Base-by-base conservation (phyloP, 1,140 invertebrate species). In the Anthonomus grandis region DNA sequence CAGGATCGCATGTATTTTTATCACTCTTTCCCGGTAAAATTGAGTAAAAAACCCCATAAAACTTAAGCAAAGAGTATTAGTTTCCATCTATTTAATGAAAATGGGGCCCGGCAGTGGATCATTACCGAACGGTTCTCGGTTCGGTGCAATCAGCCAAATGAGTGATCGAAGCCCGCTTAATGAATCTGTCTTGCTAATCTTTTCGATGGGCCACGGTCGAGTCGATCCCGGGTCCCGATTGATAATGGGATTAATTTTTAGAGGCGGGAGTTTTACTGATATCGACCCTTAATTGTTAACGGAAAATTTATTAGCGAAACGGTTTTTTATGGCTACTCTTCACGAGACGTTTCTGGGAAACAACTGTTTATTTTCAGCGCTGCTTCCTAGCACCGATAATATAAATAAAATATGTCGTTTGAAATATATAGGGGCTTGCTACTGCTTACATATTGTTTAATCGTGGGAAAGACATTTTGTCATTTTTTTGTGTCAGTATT, bases 131-230 rank as follows among this genome's bases (percentile, higher is more conserved):
- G 21, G 52, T 55, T 55, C n/a, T n/a, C 51, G 51, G 24, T 45
- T 51, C 63, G 61, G 9, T 63, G 68, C 71, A 73, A 71, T 73
- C 70, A 70, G 59, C 67, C 60, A 70, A 71, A 72, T 71, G 71
- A 73, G 70, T 71, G 71, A 71, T 71, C 70, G 64, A 57, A 61
- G 61, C 67, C 70, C 71, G 71, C 70, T 73, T 73, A 73, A 73
- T 71, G 71, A 73, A 73, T 73, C 71, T 73, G 71, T 71, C 71
- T 71, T 70, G 71, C 71, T 73, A 72, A 72, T 72, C 70, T 72
- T 66, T 70, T 70, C 70, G 71, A 72, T 71, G 67, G 69, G 70
- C 66, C 67, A 55, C 63, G 63, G 62, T 63, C 62, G 62, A 62
- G 57, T n/a, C n/a, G n/a, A n/a, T n/a, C n/a, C 44, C 65, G 62